A percentile compares a stretch with the other conserved stretches of the same genome.
phyloP scores from a whole-genome alignment of 2,888 invertebrate genomes.

The Chaitophorus viminalis region DNA sequence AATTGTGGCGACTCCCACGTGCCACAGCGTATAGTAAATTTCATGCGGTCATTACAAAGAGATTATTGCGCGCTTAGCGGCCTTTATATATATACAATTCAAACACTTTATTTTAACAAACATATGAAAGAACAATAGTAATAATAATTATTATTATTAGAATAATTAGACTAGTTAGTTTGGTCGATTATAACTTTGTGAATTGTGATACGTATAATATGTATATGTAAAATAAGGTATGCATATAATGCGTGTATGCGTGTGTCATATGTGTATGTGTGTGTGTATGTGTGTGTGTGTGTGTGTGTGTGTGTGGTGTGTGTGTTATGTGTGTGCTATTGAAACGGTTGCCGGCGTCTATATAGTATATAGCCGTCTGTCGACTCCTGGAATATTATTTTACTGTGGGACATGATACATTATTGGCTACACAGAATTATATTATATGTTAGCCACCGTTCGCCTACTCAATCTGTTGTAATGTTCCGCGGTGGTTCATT shows the following conservation, averaged over 20 bases:
- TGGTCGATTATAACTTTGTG: neutral
- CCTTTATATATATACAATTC: neutral
- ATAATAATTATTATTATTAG: too few species aligned
- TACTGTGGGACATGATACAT: slow-evolving; percentile 43
- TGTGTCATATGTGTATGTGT: too few species aligned
- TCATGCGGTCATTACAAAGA: neutral
- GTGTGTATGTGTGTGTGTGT: too few species aligned
- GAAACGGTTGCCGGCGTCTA: slow-evolving; percentile 21
- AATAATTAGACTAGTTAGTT: neutral
- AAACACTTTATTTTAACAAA: slow-evolving; percentile 14
- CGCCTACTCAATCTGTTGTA: slow-evolving; percentile 57
- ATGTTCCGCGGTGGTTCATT: slow-evolving; percentile 51
- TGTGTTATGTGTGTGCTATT: neutral
- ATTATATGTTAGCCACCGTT: slow-evolving; percentile 53
- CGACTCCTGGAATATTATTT: slow-evolving; percentile 57
- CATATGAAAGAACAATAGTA: neutral
- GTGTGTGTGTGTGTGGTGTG: too few species aligned
- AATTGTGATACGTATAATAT: neutral
- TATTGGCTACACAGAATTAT: slow-evolving; percentile 38
- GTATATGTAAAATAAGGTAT: neutral
- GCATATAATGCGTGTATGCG: neutral
- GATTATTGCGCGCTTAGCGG: neutral
- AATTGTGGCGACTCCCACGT: slow-evolving; percentile 36
- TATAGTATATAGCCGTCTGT: slow-evolving; percentile 30
- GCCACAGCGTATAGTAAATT: neutral